Percentiles rank a stretch among this genome's conserved stretches.
Conservation (phyloP, 2,888 invertebrate species). For the Philaethria dido region DNA sequence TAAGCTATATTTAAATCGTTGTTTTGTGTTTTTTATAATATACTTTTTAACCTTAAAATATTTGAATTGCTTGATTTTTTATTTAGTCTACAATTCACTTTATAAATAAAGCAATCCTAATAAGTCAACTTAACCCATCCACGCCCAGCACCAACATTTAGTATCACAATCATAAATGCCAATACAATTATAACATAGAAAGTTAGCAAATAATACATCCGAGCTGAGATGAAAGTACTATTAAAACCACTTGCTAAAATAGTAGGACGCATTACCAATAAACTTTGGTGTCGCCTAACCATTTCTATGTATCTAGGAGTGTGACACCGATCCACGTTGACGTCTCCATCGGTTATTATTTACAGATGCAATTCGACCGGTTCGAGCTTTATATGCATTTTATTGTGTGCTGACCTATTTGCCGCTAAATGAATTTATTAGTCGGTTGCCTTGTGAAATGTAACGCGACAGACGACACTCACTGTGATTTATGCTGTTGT, state of each 20-base stretch:
- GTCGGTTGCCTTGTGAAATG: constrained; percentile 35
- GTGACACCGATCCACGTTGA: constrained; percentile 41
- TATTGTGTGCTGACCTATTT: constrained; percentile 42
- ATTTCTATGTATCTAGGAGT: constrained; percentile 52
- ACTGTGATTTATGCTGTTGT: constrained; percentile 22
- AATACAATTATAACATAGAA: constrained; percentile 21
- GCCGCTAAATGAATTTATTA: constrained; percentile 38
- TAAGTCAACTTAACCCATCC: too few relatives aligned
- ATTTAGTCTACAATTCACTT: too few relatives aligned
- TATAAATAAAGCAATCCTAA: too few relatives aligned
- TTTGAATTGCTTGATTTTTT: too few relatives aligned
- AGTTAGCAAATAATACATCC: constrained; percentile 11
- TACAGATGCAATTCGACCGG: constrained; percentile 47
- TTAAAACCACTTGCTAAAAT: constrained; percentile 15
- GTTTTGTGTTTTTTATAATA: too few relatives aligned
- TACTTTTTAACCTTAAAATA: too few relatives aligned
- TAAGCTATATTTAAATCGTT: too few relatives aligned
- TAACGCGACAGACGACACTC: constrained; percentile 28
- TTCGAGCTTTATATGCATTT: constrained; percentile 40
- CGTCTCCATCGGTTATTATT: constrained; percentile 42
- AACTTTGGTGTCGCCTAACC: constrained; percentile 47
- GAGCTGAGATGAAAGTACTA: constrained; percentile 20
- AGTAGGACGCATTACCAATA: constrained; percentile 42
- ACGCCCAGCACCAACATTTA: background rate
- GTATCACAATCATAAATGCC: background rate